A percentile compares a stretch with the other conserved stretches of the same genome.
phyloP scores from a whole-genome alignment of 2,797 vertebrate genomes.

The Eulemur mongoz region DNA sequence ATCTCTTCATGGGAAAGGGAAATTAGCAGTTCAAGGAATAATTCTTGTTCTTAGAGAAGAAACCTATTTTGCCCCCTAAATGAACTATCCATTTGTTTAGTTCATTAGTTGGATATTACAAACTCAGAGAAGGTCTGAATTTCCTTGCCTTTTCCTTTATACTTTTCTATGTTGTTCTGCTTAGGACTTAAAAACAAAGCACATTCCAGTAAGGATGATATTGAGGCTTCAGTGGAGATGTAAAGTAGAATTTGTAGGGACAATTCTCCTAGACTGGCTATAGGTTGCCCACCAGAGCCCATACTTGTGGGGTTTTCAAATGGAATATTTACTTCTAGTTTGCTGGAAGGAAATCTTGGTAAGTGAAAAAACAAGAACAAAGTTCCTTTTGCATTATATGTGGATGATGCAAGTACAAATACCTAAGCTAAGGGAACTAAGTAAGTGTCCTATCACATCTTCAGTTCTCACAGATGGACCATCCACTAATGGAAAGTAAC shows the following conservation, averaged over 20 bases:
- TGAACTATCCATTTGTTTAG: neutral
- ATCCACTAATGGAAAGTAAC: neutral
- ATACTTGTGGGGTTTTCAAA: neutral
- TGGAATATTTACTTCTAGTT: neutral
- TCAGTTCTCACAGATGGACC: neutral
- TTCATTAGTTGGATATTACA: neutral
- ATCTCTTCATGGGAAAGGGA: neutral
- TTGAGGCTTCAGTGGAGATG: neutral
- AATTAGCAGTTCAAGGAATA: neutral
- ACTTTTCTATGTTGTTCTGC: neutral
- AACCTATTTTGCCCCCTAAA: neutral
- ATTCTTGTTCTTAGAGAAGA: conserved; percentile 10
- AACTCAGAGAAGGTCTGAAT: neutral
- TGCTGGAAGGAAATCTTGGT: neutral
- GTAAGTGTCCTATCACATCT: neutral
- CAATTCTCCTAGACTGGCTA: neutral
- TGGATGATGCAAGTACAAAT: neutral
- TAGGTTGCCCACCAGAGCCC: neutral
- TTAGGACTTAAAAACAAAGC: neutral
- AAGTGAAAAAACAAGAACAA: neutral
- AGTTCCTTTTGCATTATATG: neutral
- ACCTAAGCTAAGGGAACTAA: neutral
- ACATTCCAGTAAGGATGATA: neutral
- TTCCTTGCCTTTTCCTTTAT: neutral
- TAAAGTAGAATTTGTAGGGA: neutral